Base-by-base conservation (phyloP, 2,113 vertebrate genomes). In the Dicaeum eximium region DNA sequence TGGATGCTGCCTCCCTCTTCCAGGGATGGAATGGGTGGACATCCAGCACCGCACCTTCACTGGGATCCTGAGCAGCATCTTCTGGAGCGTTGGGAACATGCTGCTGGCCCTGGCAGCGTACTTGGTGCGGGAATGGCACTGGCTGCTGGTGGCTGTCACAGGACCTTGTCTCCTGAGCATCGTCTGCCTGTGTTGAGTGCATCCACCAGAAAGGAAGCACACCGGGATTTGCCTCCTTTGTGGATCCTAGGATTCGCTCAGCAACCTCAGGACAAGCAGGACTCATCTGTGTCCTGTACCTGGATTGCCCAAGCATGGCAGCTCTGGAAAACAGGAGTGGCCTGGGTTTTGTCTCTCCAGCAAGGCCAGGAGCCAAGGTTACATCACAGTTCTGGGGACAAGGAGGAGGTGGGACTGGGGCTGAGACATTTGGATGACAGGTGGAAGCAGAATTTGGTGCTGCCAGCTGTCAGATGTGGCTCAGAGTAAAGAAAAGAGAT, bases 11-110 rank as follows among this genome's bases (percentile, higher is more conserved):
- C 47, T 45, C 9, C 30, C 35, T 79, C 28, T 87, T 92, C 14
- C 94, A 98, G 98, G 92, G 65, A 70, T 99, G 75, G 98, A 99
- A 93, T 99, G 98, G 98, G 98, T 98, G 31, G 98, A 98, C 3
- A 47, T 98, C 79, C 86, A 96, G 62, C 98, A 99, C 75, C 98
- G 98, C 23, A 98, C 98, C 1, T 97, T 98, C 86, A 96, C 96
- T 0, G 98, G 98, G 5, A 97, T 98, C 67, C 88, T 99, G 38
- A 95, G 78, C 23, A 97, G 98, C 94, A 88, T 97, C 90, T 98
- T 98, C 42, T 99, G 98, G 98, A 98, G 98, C 6, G 14, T 88
- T 1, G 98, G 98, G 12, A 98, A 98, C 96, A 98, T 98, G 98
- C 67, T 98, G 56, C 96, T 99, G 94, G 98, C 98, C 15, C 79